Base-by-base conservation (phyloP, 2,113 vertebrate species). In the Mustela lutreola region DNA sequence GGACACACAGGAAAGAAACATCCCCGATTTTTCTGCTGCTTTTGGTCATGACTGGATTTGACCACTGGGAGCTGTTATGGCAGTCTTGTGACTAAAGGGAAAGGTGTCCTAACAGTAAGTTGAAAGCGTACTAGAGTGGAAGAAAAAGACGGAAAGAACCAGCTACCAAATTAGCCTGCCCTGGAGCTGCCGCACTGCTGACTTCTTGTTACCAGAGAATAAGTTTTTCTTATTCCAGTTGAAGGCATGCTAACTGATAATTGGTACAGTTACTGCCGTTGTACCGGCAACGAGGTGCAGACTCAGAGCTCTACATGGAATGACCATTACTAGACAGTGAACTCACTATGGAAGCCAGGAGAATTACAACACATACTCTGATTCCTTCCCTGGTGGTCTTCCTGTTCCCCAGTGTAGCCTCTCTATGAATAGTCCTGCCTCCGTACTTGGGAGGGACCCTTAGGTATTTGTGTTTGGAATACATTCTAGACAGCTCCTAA, bases 391-490 rank as follows among this genome's bases (percentile, higher is more conserved):
- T 36, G 31, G 76, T 62, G 67, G 42, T 50, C 26, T 91, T 58
- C n/a, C 14, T 75, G 26, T 71, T 92, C 26, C 14, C n/a, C 31
- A 89, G n/a, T 31, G 22, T 28, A 14, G 11, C 60, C 79, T 80
- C 63, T 92, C 26, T 94, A 1, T 91, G 60, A 95, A 90, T n/a
- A 73, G 31, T 21, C 33, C n/a, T 95, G 71, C 76, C 58, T 95
- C 60, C 60, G 1, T 97, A 3, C 16, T 84, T 73, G n/a, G 81
- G 33, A 53, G 50, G 42, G 56, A 88, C 89, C n/a, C 83, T 89
- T 28, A 83, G 88, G 3, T 89, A 83, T 78, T 92, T 95, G n/a
- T 73, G 11, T 93, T 89, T 79, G 70, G 93, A 83, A 91, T 93
- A n/a, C 6, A 7, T 96, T 96, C 86, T 75, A 39, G 82, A 70